A percentile compares a stretch with the other conserved stretches of the same genome.
Conservation (phyloP, 2,113 vertebrate genomes). For the Ctenodactylus gundi region DNA sequence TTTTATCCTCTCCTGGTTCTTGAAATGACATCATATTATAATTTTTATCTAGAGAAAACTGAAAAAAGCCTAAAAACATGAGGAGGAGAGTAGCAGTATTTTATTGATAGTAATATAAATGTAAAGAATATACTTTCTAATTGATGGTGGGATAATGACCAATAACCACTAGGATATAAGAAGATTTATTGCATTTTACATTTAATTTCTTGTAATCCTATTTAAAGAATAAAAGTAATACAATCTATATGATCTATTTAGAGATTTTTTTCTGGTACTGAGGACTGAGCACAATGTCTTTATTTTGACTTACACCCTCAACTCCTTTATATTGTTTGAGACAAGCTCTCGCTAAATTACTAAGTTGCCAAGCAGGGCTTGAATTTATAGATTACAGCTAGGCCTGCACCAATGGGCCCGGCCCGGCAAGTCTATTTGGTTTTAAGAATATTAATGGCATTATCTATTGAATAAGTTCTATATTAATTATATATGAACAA, state of each 20-base stretch:
- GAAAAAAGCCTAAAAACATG: background rate
- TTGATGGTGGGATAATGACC: background rate
- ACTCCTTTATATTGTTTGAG: too few species aligned
- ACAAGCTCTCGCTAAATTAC: too few species aligned
- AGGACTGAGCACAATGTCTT: too few species aligned
- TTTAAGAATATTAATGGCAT: background rate
- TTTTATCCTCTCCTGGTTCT: background rate
- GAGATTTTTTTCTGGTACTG: too few species aligned
- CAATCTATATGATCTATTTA: background rate
- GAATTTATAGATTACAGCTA: too few species aligned
- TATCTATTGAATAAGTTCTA: background rate
- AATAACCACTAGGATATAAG: constrained; percentile 27
- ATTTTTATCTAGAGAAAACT: constrained; percentile 41
- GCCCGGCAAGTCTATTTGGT: background rate
- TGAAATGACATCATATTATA: background rate
- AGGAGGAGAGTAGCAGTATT: background rate
- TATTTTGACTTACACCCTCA: too few species aligned
- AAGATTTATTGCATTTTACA: background rate
- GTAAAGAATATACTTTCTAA: constrained; percentile 42
- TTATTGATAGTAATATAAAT: background rate
- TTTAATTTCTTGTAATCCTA: constrained; percentile 49
- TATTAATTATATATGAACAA: background rate
- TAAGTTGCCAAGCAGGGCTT: too few species aligned
- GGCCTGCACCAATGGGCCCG: too few species aligned
- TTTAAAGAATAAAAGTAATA: constrained; percentile 34